Base-by-base conservation (phyloP, 2,888 invertebrate genomes). In the Lepeophtheirus nordmannii region DNA sequence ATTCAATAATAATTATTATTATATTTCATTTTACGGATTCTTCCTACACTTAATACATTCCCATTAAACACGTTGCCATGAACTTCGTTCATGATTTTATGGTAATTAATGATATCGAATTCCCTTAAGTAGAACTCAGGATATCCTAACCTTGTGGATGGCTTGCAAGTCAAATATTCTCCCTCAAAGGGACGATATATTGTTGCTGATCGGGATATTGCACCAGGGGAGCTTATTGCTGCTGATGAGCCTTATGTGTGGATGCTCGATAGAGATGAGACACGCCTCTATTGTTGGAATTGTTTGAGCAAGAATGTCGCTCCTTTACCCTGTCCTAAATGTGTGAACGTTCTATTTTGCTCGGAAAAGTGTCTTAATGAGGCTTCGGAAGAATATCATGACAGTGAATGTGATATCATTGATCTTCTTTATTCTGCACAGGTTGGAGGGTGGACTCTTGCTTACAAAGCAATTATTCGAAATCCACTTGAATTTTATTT, bases 181-280 rank as follows among this genome's bases (percentile, higher is more conserved):
- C 39, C 62, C 5, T 14, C 17, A 1, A 12, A 46, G 41, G 62
- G 62, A 11, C 62, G 62, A n/a, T 62, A 62, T 62, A 40, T 40
- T 39, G 62, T 62, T n/a, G 62, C 62, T 12, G 10, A 39, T 39
- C 10, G 39, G 17, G 62, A 62, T 62, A 62, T 62, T 20, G 62
- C 17, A 3, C 40, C 39, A 20, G 62, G 62, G 17, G 62, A 62
- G 17, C 39, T 62, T 38, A 22, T 62, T 10, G 62, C 62, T 10
- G 40, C 20, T 14, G 62, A 62, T 17, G 9, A n/a, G 17, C 40
- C 62, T 41, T 62, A 22, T 62, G 38, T 38, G n/a, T 62, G 39
- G 39, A n/a, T 62, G 1, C 20, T 62, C 20, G 62, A 62, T 20
- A 39, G 41, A n/a, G 17, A 38, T 1, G 40, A 17, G 17, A 12